A percentile compares a stretch with the other conserved stretches of the same genome.
These are phyloP conservation scores for Rhynchophorus ferrugineus DNA, from an alignment of 1,140 invertebrate species.

Conservation along the genomic window DNA sequence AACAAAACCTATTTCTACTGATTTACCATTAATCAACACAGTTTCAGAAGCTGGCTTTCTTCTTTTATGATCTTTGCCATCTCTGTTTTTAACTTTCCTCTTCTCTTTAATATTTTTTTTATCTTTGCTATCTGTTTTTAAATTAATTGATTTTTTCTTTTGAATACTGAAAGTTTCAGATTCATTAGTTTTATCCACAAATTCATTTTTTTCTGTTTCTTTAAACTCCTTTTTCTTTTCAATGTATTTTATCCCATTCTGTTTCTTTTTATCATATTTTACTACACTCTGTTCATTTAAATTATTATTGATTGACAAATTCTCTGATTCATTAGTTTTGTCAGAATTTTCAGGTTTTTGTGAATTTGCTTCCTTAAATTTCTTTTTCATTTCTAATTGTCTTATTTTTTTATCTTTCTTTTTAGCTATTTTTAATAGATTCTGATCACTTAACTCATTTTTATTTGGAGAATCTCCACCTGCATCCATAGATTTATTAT, in stretches of 20 bases:
- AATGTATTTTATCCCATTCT: conserved; percentile 17
- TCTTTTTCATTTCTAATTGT: conserved; percentile 19
- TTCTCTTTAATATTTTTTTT: conserved; percentile 11
- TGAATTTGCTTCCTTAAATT: conserved; percentile 20
- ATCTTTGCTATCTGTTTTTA: not conserved
- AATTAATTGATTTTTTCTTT: not conserved
- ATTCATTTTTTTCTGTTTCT: conserved; percentile 12
- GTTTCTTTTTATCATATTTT: conserved; percentile 19
- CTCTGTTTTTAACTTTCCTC: conserved; percentile 25
- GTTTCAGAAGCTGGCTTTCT: conserved; percentile 42
- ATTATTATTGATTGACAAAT: conserved; percentile 17
- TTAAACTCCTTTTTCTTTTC: conserved; percentile 28
- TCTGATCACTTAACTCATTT: conserved; percentile 19
- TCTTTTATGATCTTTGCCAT: conserved; percentile 31
- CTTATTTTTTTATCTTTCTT: conserved; percentile 24
- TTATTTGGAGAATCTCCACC: conserved; percentile 7
- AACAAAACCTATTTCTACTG: conserved; percentile 53
- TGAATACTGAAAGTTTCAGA: not conserved
- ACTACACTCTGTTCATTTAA: conserved; percentile 19
- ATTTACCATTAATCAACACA: conserved; percentile 55
- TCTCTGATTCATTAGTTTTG: conserved; percentile 21
- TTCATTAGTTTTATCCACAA: conserved; percentile 3
- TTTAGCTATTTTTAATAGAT: conserved; percentile 27
- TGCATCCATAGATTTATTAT: conserved; percentile 5
- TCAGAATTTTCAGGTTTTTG: too few species aligned